Percentiles rank a stretch among this genome's conserved stretches.
These are phyloP conservation scores for Heterohyrax brucei DNA, from an alignment of 2,797 vertebrate species.

Conservation along the genomic window DNA sequence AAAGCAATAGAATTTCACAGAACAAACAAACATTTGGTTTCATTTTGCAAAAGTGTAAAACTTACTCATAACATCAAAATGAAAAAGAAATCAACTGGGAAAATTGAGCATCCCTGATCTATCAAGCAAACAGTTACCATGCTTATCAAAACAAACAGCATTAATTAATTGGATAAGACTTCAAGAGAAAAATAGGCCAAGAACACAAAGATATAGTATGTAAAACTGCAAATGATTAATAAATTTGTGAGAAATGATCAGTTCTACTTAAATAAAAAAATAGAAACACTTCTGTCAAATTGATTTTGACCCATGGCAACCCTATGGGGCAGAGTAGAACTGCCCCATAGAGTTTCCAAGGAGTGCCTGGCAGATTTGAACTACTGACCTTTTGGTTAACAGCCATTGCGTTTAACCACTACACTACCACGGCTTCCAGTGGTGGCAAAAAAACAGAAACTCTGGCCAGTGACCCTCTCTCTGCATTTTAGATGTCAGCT, in stretches of 20 bases:
- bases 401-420: too few relatives aligned
- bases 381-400: too few relatives aligned
- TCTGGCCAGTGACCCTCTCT: background rate
- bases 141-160: background rate
- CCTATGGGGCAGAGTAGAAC: too few relatives aligned
- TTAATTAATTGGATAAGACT: background rate
- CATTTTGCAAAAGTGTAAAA: conserved; percentile 17
- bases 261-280: too few relatives aligned
- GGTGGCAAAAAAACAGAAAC: background rate
- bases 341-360: too few relatives aligned
- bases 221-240: background rate
- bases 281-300: too few relatives aligned
- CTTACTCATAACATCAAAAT: conserved; percentile 28
- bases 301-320: too few relatives aligned
- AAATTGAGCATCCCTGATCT: conserved; percentile 36
- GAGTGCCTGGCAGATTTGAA: too few relatives aligned
- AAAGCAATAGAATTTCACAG: background rate
- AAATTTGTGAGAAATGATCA: background rate
- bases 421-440: too few relatives aligned
- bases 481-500: background rate
- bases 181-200: conserved; percentile 20
- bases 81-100: background rate
- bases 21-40: background rate
- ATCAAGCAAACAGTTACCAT: background rate
- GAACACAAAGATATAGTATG: background rate